Evolutionary conservation across 2,113 vertebrate genomes (phyloP), one percentile per base, ranked within the genome.

Genomic region (Podocnemis expansa): DNA sequence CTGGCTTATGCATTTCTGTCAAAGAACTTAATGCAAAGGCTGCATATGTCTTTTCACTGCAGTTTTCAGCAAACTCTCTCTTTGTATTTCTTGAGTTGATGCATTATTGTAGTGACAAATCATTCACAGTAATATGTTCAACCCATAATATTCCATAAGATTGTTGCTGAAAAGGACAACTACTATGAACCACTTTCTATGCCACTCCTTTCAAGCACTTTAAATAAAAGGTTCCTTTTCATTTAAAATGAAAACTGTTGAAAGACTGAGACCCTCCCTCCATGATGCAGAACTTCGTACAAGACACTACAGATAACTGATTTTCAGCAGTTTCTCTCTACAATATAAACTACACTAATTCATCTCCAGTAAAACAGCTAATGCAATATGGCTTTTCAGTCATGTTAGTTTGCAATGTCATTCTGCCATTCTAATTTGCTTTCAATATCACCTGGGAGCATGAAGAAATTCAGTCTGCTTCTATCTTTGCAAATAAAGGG

Each of bases 361-460:
- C 31, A 47, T 34, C 31, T 19, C 21, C 73, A 27, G 12, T 45
- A 78, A n/a, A 78, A 56, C 31, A 86, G 21, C 54, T 29, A 60
- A 78, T 25, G 31, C 34, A 16, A 84, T 10, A 58, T 76, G 87
- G 52, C 49, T 45, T 41, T 56, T 83, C 80, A 41, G 21, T 51
- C 43, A 0, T 54, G 4, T 10, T n/a, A 2, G 5, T 49, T 45
- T 70, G 12, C 34, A 49, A 16, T 22, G 24, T 73, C 52, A 55
- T 79, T 47, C 82, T 13, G 49, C 54, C 80, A 87, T 79, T 47
- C 43, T 31, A 10, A 17, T 41, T 54, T 43, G 75, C 91, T 85
- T 82, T 85, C 81, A 16, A 19, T 63, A n/a, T 51, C 85, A 25
- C 55, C 58, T 82, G n/a, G 88, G 85, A 86, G 56, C 31, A n/a